Conservation (phyloP, 2,113 vertebrate species). For the Asarcornis scutulata region DNA sequence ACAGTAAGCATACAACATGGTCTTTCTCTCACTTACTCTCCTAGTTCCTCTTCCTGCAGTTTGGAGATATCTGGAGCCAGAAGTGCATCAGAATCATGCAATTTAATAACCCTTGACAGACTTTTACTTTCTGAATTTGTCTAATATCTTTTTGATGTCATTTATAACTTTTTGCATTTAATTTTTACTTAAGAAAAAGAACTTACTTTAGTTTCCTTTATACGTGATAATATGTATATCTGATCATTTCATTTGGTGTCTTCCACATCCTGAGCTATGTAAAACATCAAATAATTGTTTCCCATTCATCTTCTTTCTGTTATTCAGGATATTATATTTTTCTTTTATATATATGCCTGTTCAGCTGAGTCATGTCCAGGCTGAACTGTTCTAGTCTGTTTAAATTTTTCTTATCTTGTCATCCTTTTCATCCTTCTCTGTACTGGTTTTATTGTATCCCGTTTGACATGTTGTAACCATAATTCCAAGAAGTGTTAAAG, state of each 20-base stretch:
- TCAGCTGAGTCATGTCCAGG: constrained; percentile 44
- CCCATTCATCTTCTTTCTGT: not conserved
- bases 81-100: not conserved
- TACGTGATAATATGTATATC: not conserved
- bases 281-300: constrained; percentile 46
- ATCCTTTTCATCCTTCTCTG: constrained; percentile 47
- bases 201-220: constrained; percentile 28
- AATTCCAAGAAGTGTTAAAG: not conserved
- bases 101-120: not conserved
- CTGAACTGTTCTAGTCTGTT: constrained; percentile 29
- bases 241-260: constrained; percentile 17
- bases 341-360: constrained; percentile 17
- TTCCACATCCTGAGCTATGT: constrained; percentile 42
- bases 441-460: constrained; percentile 26
- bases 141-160: not conserved
- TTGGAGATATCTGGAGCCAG: not conserved
- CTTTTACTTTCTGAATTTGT: not conserved
- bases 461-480: not conserved
- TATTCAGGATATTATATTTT: constrained; percentile 22
- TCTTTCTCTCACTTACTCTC: not conserved
- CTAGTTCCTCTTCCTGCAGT: not conserved
- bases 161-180: not conserved
- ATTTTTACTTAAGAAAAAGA: constrained; percentile 13
- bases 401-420: constrained; percentile 50
- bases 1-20: not conserved